Evolutionary conservation across 2,113 vertebrate species (phyloP).

Genomic region (Oreochromis aureus): DNA sequence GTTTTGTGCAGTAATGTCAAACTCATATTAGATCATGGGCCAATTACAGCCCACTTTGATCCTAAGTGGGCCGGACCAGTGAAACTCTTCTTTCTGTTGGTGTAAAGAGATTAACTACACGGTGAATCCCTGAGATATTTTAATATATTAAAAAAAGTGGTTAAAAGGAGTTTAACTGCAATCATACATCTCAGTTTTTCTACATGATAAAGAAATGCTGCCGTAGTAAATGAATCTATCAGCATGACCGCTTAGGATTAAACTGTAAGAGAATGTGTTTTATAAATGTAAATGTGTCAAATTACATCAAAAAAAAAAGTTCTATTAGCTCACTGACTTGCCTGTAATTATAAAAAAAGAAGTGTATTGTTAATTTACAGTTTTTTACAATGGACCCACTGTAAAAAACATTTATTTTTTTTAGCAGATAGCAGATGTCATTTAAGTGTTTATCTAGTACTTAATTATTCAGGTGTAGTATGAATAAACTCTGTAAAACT

Average conservation of each 20-base stretch:
- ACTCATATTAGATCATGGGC: background rate
- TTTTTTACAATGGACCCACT: background rate
- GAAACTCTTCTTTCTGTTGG: background rate
- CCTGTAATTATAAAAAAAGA: background rate
- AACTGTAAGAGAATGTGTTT: background rate
- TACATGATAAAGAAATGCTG: background rate
- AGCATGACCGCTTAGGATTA: accelerated
- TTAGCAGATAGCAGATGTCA: background rate
- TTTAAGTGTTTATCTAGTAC: background rate
- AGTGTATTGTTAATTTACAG: background rate
- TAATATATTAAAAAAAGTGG: background rate
- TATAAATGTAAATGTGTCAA: background rate
- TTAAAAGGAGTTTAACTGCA: background rate
- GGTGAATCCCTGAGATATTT: background rate
- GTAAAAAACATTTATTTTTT: background rate
- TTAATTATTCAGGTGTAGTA: background rate
- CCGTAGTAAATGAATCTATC: background rate
- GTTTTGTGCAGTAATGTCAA: background rate
- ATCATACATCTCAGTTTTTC: background rate
- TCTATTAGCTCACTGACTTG: background rate
- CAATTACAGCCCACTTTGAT: background rate
- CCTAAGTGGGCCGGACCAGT: background rate
- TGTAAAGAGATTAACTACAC: background rate
- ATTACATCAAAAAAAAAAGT: background rate
- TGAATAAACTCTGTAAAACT: background rate